Evolutionary conservation across 2,113 vertebrate species (phyloP).

Genomic region (Neofelis nebulosa): DNA sequence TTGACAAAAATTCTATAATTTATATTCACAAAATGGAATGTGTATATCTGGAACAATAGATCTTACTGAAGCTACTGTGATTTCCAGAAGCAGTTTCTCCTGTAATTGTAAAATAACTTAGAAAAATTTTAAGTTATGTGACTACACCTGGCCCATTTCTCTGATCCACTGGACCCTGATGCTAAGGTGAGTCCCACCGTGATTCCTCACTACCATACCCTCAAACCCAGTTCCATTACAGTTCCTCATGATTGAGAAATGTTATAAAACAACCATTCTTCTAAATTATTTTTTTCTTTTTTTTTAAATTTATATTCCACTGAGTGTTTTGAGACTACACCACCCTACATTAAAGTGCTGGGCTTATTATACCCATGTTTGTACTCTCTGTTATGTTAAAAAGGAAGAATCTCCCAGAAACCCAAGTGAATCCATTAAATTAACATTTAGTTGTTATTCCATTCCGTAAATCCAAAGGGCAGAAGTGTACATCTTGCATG

Average conservation of each 20-base stretch:
- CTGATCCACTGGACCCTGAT: not conserved
- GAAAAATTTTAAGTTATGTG: not conserved
- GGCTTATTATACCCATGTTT: not conserved
- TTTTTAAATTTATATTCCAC: not conserved
- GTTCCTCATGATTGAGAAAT: not conserved
- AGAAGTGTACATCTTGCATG: not conserved
- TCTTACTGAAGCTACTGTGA: not conserved
- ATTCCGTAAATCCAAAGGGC: slow-evolving; percentile 42
- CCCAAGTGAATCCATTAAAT: slow-evolving; percentile 51
- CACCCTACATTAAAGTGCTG: not conserved
- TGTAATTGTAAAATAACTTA: not conserved
- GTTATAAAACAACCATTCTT: not conserved
- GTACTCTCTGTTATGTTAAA: not conserved
- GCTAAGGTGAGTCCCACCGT: not conserved
- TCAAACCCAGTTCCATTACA: not conserved
- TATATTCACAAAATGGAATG: not conserved
- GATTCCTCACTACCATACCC: not conserved
- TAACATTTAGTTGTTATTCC: slow-evolving; percentile 38
- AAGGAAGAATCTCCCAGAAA: slow-evolving; percentile 23
- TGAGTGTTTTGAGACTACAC: not conserved
- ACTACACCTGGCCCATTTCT: not conserved
- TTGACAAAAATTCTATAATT: not conserved
- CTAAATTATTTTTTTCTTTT: not conserved
- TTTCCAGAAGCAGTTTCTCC: not conserved
- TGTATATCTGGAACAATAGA: not conserved